Conservation (phyloP, 2,888 invertebrate genomes). For the Tridacna crocea region DNA sequence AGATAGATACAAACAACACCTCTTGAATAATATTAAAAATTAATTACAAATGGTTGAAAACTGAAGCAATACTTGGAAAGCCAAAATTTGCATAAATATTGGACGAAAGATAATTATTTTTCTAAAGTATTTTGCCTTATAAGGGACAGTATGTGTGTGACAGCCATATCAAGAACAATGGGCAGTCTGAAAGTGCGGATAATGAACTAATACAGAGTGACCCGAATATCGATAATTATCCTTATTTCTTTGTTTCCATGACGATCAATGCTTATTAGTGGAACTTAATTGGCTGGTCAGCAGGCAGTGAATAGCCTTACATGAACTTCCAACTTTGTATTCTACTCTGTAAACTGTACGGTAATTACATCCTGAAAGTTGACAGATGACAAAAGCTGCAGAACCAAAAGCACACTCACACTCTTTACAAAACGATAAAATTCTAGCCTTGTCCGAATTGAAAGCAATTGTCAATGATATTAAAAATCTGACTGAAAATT, state of each 20-base stretch:
- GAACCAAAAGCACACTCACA: no score
- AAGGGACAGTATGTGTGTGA: constrained; percentile 3
- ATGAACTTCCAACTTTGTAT: constrained; percentile 25
- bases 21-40: no score
- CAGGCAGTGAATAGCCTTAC: constrained; percentile 16
- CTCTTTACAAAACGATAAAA: no score
- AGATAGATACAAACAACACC: no score
- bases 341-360: neutral
- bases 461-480: no score
- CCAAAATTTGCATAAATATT: no score
- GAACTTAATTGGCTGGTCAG: constrained; percentile 54
- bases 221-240: constrained; percentile 51
- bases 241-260: constrained; percentile 53
- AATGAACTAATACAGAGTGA: constrained; percentile 29
- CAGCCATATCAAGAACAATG: constrained; percentile 23
- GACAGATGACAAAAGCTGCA: no score
- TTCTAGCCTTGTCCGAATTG: no score
- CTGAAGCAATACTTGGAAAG: no score
- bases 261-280: constrained; percentile 59
- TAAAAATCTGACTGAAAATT: no score
- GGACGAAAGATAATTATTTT: neutral
- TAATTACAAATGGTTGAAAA: no score
- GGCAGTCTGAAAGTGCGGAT: constrained; percentile 10
- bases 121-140: neutral
- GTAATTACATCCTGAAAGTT: neutral